Evolutionary conservation across 2,888 invertebrate species (phyloP), one percentile per base, ranked within the genome.

Genomic region (Limenitis camilla): DNA sequence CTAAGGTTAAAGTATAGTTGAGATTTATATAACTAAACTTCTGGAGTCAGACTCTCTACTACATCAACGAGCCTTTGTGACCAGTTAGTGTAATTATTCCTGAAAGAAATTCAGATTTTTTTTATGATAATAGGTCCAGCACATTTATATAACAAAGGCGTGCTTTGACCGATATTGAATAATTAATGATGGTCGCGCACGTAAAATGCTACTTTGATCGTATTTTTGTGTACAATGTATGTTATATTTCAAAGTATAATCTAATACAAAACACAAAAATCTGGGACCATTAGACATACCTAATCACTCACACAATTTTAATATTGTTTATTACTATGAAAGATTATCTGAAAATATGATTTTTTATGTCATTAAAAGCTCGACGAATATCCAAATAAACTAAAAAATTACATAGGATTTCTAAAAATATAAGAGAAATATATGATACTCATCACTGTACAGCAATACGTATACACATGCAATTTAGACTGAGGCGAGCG

Each of bases 151-250:
- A 35, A 61, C 59, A 60, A 62, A 66, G 59, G 61, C 63, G 49
- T 57, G 61, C 63, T 67, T 62, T 61, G 65, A 61, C 65, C 67
- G 62, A 64, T 66, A 64, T 63, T 75, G 66, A 78, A 80, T 80
- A 76, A 79, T 74, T 75, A 67, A 80, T 78, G 69, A 61, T 63
- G 63, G 60, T 61, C 47, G 61, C 63, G 60, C 74, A 72, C 72
- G 67, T 68, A 66, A 76, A 76, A 69, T 68, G 67, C 65, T 66
- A 69, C 66, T 51, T 74, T 76, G 72, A 67, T 72, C 69, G 68
- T 71, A 72, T 72, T 76, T 74, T n/a, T n/a, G n/a, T 63, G 69
- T 74, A 28, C 10, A 44, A 50, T 39, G n/a, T 45, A 40, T 35
- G 29, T 40, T 71, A 72, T 19, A 19, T 19, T 19, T 19, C 19